Base-by-base conservation (phyloP, 1,140 invertebrate species). In the Tetraneura akinire region DNA sequence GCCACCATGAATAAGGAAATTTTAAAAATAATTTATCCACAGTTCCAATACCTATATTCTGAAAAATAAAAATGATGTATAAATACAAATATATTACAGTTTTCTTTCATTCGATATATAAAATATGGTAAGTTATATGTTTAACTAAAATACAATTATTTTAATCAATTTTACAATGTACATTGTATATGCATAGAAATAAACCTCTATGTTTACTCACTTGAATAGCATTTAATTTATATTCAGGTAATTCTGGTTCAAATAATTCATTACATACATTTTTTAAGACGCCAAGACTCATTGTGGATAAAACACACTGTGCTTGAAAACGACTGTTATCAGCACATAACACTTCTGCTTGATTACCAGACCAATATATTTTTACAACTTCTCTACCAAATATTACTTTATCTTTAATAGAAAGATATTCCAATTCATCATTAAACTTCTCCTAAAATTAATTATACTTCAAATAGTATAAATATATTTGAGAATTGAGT, bases 21-120 rank as follows among this genome's bases (percentile, higher is more conserved):
- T 91, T 88, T 23, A 93, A 83, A 82, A 92, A 94, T 71, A 96
- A 89, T 86, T 94, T 94, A 83, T 93, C 89, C 1, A 94, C 88
- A 2, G 90, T 89, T 51, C 92, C 92, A 81, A 92, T 88, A 16
- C 89, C 89, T 1, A 94, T 84, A n/a, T 88, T 88, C 84, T 89
- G 80, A 70, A 86, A 8, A 82, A 81, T 2, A 70, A n/a, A 51
- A 0, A n/a, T 32, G 1, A 13, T 32, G n/a, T 3, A 71, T n/a
- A n/a, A 29, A 23, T 66, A 71, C 4, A 29, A 51, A n/a, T 51
- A n/a, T n/a, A n/a, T n/a, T n/a, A n/a, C n/a, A n/a, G n/a, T n/a
- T n/a, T n/a, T n/a, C n/a, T n/a, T n/a, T n/a, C n/a, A n/a, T n/a
- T n/a, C n/a, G n/a, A n/a, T n/a, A n/a, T n/a, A n/a, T n/a, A n/a